Percentiles rank a stretch among this genome's conserved stretches.
Evolutionary conservation across 2,888 invertebrate species (phyloP).

Genomic region (Drosophila greeni): DNA sequence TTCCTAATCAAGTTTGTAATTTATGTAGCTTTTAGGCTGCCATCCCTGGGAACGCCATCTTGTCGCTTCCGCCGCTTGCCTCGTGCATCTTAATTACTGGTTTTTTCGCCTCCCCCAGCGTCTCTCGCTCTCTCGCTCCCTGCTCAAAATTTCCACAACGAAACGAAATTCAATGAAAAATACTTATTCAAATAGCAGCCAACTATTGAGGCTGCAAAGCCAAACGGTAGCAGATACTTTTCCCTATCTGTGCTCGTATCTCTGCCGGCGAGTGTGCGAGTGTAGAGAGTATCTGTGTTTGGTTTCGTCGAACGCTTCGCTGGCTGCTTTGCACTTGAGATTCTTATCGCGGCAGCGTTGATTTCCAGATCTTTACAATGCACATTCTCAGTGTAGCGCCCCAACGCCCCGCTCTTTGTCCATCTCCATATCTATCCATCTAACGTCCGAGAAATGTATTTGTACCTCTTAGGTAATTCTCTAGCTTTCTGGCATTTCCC

Average conservation of each 20-base stretch:
- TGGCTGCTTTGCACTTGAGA: conserved; percentile 72
- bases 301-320: conserved; percentile 71
- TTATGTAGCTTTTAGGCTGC: neutral
- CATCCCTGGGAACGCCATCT: conserved; percentile 59
- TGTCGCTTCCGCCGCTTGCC: conserved; percentile 72
- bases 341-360: conserved; percentile 68
- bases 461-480: conserved; percentile 21
- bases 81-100: conserved; percentile 73
- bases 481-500: neutral
- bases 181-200: conserved; percentile 63
- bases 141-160: conserved; percentile 68
- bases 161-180: conserved; percentile 74
- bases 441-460: conserved; percentile 6
- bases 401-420: neutral
- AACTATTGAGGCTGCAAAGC: conserved; percentile 67
- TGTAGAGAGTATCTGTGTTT: conserved; percentile 28
- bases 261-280: conserved; percentile 2
- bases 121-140: conserved; percentile 8
- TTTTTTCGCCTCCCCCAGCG: conserved; percentile 14
- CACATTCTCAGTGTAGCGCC: conserved; percentile 35
- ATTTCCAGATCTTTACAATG: conserved; percentile 71
- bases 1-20: neutral
- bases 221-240: conserved; percentile 51
- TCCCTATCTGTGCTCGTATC: conserved; percentile 23
- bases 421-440: conserved; percentile 10